Base-by-base conservation (phyloP, 1,140 invertebrate species). In the Parasteatoda tepidariorum region DNA sequence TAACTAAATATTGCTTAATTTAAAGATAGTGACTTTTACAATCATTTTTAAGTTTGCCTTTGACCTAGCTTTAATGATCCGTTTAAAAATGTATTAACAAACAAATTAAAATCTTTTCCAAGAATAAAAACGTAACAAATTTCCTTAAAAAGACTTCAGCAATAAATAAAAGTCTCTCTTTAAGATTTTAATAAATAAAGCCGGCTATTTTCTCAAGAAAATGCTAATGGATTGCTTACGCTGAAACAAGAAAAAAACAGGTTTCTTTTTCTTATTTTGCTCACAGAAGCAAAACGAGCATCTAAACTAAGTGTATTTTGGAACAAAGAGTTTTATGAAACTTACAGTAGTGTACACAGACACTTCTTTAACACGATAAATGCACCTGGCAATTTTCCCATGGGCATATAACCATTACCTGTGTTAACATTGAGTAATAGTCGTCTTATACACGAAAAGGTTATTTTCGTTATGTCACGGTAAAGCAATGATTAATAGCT, bases 371-470 rank as follows among this genome's bases (percentile, higher is more conserved):
- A n/a, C 62, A 66, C 28, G 28, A 33, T 33, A 31, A 33, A 22
- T 31, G 34, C 62, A 66, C 30, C 31, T 66, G n/a, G 7, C 24
- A 5, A 22, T 0, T 15, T 34, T 64, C 62, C 30, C 62, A 34
- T 33, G 34, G 15, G 22, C 30, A 33, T 31, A 66, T 66, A 66
- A 34, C 62, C 31, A 66, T 22, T 33, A 33, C 18, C 0, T 15
- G 15, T 66, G 31, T 66, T 66, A 66, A n/a, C 18, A 33, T 7
- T 34, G 62, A 33, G 62, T 66, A 33, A 66, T 66, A 66, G 18
- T 31, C 18, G n/a, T n/a, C 2, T 11, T 33, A 33, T n/a, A 22
- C 18, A n/a, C n/a, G n/a, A 66, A 66, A 66, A 15, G 15, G 0
- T 2, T 2, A 5, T 66, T 33, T 66, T 66, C 34, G 34, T 64